Percentiles rank a stretch among this genome's conserved stretches.
These are phyloP conservation scores for Drosophila sordidapex DNA, from an alignment of 2,888 invertebrate genomes.

Conservation along the genomic window DNA sequence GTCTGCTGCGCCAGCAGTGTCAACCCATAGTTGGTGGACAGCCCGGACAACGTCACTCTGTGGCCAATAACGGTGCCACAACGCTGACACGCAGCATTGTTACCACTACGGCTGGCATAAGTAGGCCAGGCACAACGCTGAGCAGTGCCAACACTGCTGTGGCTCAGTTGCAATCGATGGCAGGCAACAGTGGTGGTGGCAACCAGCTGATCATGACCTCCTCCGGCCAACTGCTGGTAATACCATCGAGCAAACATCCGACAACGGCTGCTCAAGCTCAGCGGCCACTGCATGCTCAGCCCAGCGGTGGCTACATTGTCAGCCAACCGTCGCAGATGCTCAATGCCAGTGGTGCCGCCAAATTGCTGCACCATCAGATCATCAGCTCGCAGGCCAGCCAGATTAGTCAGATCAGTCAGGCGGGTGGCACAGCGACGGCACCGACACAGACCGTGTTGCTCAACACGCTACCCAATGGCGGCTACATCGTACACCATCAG, in stretches of 20 bases:
- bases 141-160: constrained; percentile 40
- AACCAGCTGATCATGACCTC: constrained; percentile 85
- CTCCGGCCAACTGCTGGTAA: constrained; percentile 84
- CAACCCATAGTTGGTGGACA: constrained; percentile 24
- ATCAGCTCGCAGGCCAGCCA: constrained; percentile 69
- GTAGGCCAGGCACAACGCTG: constrained; percentile 86
- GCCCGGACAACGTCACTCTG: constrained; percentile 80
- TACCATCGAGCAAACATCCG: constrained; percentile 75
- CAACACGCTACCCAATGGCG: constrained; percentile 91
- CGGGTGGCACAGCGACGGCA: constrained; percentile 48
- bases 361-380: constrained; percentile 65
- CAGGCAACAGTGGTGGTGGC: constrained; percentile 72
- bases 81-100: constrained; percentile 90
- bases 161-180: constrained; percentile 77
- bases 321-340: constrained; percentile 57
- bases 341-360: constrained; percentile 56
- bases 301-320: constrained; percentile 61
- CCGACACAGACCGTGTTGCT: constrained; percentile 91
- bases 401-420: constrained; percentile 35
- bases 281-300: constrained; percentile 51
- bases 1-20: constrained; percentile 58
- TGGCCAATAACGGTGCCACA: constrained; percentile 46
- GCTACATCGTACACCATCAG: constrained; percentile 90
- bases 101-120: constrained; percentile 90
- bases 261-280: constrained; percentile 50